Evolutionary conservation across 1,140 invertebrate species (phyloP), one percentile per base, ranked within the genome.

Genomic region (Whitmania pigra): DNA sequence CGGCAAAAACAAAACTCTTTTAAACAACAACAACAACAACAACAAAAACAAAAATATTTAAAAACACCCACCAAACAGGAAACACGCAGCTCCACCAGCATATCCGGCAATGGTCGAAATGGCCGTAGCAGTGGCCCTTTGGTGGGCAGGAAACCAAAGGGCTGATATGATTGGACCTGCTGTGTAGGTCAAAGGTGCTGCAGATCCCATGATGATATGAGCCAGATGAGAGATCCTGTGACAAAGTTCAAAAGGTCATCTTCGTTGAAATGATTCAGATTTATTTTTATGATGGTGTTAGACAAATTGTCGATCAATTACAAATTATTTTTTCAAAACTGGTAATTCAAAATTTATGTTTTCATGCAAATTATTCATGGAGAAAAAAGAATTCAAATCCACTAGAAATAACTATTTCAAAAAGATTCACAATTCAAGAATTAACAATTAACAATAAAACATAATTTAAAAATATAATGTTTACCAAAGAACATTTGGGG

Each of bases 141-240:
- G 78, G 31, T 78, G 72, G 11, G 72, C 72, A 11, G 79, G 79
- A 69, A 80, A 80, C 79, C 79, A 80, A n/a, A 75, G 69, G 27
- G 76, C 74, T 15, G 79, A 78, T 15, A 80, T 43, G 3, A 80
- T 71, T 0, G 80, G 72, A 3, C 79, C 78, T 0, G 78, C 79
- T 9, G 78, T 75, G 66, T 77, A 77, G 4, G 78, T 74, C 13
- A 80, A 75, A 0, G 78, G 77, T 2, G 79, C 80, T 22, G 78
- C 76, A 31, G 80, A 73, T 5, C 82, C 82, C 71, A 79, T 77
- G 11, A 82, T 11, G n/a, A 82, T 72, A 60, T 76, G 75, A 29
- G 75, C 74, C 20, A 70, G 54, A 63, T 76, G 74, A 20, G 77
- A 75, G n/a, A 78, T 72, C 78, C 78, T 79, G 72, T 17, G 22